A percentile compares a stretch with the other conserved stretches of the same genome.
phyloP scores from a whole-genome alignment of 92 coral and sea anemone genomes.

The Epizoanthus fatuus region DNA sequence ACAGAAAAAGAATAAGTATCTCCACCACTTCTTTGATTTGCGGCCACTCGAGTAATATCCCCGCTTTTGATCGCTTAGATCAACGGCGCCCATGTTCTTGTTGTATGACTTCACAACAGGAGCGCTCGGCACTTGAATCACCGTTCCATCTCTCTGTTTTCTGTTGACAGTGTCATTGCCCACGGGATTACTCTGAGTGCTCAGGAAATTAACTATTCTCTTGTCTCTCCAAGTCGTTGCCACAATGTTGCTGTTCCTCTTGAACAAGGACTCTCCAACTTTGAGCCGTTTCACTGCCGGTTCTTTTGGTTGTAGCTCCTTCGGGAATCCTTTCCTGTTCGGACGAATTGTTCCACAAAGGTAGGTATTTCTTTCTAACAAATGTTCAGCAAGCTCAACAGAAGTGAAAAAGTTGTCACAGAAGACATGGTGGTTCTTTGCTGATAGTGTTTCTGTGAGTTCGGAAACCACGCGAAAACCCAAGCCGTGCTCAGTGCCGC shows the following conservation, averaged over 20 bases:
- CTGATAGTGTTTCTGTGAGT: too few species aligned
- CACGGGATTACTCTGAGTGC: slow-evolving; percentile 40
- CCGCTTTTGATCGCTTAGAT: slow-evolving; percentile 51
- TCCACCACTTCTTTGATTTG: slow-evolving; percentile 60
- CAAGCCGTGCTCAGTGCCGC: too few species aligned
- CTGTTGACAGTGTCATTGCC: slow-evolving; percentile 39
- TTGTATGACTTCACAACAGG: slow-evolving; percentile 55
- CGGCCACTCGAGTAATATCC: slow-evolving; percentile 54
- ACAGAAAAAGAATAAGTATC: slow-evolving; percentile 51
- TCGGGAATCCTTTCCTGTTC: too few species aligned
- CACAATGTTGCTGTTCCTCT: slow-evolving; percentile 29
- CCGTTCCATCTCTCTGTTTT: slow-evolving; percentile 31
- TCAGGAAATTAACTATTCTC: slow-evolving; percentile 41
- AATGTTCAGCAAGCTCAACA: too few species aligned
- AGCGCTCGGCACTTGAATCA: slow-evolving; percentile 41
- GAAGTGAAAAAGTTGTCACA: too few species aligned
- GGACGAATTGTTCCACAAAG: too few species aligned
- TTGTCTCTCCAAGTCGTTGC: slow-evolving; percentile 53
- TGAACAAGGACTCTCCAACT: slow-evolving; percentile 46
- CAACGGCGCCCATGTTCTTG: slow-evolving; percentile 66
- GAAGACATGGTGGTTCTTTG: too few species aligned
- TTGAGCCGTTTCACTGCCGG: slow-evolving; percentile 40
- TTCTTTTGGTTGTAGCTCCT: too few species aligned
- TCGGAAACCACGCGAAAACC: too few species aligned
- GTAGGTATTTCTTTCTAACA: too few species aligned